Conservation (phyloP, 2,797 vertebrate species). For the Pseudochaenichthys georgianus region DNA sequence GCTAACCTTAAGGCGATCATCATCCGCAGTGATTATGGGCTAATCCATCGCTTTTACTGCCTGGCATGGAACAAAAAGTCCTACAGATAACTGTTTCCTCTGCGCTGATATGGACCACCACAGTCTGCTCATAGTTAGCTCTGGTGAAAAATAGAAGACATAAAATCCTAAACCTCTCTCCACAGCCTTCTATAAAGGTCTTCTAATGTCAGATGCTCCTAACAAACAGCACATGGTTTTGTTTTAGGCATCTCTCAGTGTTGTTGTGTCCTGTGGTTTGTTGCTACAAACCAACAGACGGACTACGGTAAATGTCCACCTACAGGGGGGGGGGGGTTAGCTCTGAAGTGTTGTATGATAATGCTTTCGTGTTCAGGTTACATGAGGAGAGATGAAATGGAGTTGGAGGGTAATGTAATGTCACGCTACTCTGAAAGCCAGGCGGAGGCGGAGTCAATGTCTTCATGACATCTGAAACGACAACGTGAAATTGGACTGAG, state of each 20-base stretch:
- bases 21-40: conserved; percentile 38
- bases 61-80: conserved; percentile 31
- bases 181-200: conserved; percentile 39
- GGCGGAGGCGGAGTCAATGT: conserved; percentile 37
- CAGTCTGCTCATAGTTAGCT: conserved; percentile 47
- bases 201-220: conserved; percentile 30
- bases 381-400: conserved; percentile 69
- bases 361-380: conserved; percentile 54
- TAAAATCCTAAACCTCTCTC: conserved; percentile 32
- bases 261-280: conserved; percentile 43
- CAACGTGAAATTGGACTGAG: conserved; percentile 3
- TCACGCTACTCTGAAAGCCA: conserved; percentile 61
- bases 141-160: conserved; percentile 29
- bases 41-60: conserved; percentile 66
- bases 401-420: conserved; percentile 67
- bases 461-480: conserved; percentile 29
- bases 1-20: conserved; percentile 47
- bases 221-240: conserved; percentile 61
- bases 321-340: not conserved
- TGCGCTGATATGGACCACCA: not conserved
- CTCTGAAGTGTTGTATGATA: conserved; percentile 34
- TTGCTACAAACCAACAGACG: conserved; percentile 39
- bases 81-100: conserved; percentile 26
- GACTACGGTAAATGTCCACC: conserved; percentile 25
- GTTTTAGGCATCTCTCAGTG: conserved; percentile 42